Conservation (phyloP, 2,888 invertebrate species). For the Agonopterix heracliana region DNA sequence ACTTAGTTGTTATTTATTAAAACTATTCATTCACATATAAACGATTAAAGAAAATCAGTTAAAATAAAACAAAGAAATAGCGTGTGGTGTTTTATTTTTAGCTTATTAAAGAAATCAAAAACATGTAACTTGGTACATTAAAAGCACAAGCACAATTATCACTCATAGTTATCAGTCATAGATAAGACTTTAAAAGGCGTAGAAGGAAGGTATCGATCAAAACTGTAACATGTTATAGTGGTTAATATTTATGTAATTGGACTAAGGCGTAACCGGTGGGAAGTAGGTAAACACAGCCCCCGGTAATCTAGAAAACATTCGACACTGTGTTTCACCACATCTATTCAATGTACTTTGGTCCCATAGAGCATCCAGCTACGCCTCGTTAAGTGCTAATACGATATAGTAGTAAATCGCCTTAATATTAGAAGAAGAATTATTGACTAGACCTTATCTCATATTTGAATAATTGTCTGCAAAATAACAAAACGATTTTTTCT, state of each 20-base stretch:
- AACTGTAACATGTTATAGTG: slow-evolving; percentile 26
- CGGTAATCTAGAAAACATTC: slow-evolving; percentile 32
- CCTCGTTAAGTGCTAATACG: slow-evolving; percentile 28
- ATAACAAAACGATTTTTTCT: neutral
- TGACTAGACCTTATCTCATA: slow-evolving; percentile 11
- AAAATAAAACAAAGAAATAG: slow-evolving; percentile 36
- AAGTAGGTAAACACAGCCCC: slow-evolving; percentile 51
- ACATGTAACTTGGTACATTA: slow-evolving; percentile 67
- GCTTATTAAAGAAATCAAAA: slow-evolving; percentile 61
- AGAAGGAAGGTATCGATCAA: slow-evolving; percentile 58
- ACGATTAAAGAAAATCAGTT: too few relatives aligned
- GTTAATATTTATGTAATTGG: slow-evolving; percentile 17
- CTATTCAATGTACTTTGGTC: slow-evolving; percentile 55
- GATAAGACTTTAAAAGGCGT: slow-evolving; percentile 55
- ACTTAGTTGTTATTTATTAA: too few relatives aligned
- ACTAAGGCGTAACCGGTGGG: slow-evolving; percentile 69
- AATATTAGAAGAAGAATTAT: slow-evolving; percentile 8
- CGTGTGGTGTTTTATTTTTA: slow-evolving; percentile 63
- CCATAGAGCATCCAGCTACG: slow-evolving; percentile 63
- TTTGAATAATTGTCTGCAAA: neutral
- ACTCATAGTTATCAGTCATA: slow-evolving; percentile 69
- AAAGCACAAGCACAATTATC: slow-evolving; percentile 75
- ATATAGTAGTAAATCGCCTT: slow-evolving; percentile 3
- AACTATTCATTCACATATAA: too few relatives aligned
- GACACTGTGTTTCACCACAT: slow-evolving; percentile 42